A percentile compares a stretch with the other conserved stretches of the same genome.
phyloP scores from a whole-genome alignment of 2,113 vertebrate genomes.

The Microtus montanus region DNA sequence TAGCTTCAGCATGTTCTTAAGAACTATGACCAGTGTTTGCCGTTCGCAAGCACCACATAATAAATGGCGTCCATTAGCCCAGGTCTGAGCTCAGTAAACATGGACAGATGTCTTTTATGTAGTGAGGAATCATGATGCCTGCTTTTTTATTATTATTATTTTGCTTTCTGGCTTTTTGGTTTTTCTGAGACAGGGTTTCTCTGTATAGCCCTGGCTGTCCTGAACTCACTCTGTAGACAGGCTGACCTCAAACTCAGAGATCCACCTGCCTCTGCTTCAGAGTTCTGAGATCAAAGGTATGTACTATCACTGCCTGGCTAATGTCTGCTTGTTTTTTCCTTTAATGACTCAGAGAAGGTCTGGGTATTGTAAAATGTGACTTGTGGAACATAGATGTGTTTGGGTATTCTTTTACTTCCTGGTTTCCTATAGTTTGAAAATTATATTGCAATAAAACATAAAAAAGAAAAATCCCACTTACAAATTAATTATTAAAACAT shows the following conservation, averaged over 20 bases:
- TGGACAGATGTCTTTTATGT: neutral
- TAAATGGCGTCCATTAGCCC: slow-evolving; percentile 16
- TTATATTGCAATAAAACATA: neutral
- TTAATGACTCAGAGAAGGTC: neutral
- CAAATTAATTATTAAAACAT: neutral
- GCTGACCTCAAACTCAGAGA: neutral
- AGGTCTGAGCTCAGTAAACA: slow-evolving; percentile 32
- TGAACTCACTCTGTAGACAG: neutral
- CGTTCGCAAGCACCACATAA: slow-evolving; percentile 12
- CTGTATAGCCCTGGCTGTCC: neutral
- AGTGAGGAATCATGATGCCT: neutral
- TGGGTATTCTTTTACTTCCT: neutral
- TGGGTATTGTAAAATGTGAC: neutral
- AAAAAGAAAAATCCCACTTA: neutral
- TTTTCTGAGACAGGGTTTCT: neutral
- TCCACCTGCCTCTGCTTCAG: neutral
- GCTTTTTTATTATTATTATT: neutral
- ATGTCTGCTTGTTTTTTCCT: neutral
- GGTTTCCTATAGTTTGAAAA: slow-evolving; percentile 55
- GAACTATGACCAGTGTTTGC: slow-evolving; percentile 36
- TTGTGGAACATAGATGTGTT: slow-evolving; percentile 39
- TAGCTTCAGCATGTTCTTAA: slow-evolving; percentile 24
- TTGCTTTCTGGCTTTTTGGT: neutral
- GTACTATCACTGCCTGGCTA: neutral
- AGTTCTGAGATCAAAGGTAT: neutral